Evolutionary conservation across 2,888 invertebrate genomes (phyloP).

Genomic region (Fissipunctia ypsillon): DNA sequence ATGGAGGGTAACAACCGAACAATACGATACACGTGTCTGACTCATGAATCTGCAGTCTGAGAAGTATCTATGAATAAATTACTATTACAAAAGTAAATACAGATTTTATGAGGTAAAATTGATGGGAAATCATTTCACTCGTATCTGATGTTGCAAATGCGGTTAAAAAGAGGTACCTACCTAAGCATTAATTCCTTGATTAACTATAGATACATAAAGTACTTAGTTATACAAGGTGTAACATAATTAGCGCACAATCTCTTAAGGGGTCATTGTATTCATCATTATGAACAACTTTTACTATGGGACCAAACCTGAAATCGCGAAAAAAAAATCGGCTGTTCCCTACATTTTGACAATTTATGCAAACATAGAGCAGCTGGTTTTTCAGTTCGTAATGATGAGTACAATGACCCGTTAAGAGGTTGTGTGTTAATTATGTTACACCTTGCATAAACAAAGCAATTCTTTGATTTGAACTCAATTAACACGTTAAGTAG

Average conservation of each 20-base stretch:
- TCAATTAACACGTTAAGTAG: slow-evolving; percentile 1
- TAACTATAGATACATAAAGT: neutral
- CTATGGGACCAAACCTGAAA: too few relatives aligned
- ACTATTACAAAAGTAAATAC: neutral
- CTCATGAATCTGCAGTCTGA: neutral
- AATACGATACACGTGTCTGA: slow-evolving; percentile 1
- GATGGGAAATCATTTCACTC: slow-evolving; percentile 21
- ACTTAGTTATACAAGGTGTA: too few relatives aligned
- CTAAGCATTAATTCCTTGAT: slow-evolving; percentile 13
- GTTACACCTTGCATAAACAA: too few relatives aligned
- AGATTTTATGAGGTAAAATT: neutral
- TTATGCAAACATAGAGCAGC: too few relatives aligned
- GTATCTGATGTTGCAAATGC: slow-evolving; percentile 18
- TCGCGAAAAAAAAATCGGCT: too few relatives aligned
- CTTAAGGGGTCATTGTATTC: too few relatives aligned
- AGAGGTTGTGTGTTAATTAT: too few relatives aligned
- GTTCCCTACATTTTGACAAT: too few relatives aligned
- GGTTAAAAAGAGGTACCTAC: neutral
- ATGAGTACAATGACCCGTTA: too few relatives aligned
- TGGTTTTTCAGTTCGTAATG: too few relatives aligned
- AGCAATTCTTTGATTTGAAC: slow-evolving; percentile 21
- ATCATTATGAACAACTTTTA: too few relatives aligned
- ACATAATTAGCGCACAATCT: too few relatives aligned
- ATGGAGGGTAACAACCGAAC: neutral
- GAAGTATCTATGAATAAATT: slow-evolving; percentile 10